These are phyloP conservation scores for Xiphophorus hellerii DNA, from an alignment of 2,113 vertebrate species.

Conservation along the genomic window DNA sequence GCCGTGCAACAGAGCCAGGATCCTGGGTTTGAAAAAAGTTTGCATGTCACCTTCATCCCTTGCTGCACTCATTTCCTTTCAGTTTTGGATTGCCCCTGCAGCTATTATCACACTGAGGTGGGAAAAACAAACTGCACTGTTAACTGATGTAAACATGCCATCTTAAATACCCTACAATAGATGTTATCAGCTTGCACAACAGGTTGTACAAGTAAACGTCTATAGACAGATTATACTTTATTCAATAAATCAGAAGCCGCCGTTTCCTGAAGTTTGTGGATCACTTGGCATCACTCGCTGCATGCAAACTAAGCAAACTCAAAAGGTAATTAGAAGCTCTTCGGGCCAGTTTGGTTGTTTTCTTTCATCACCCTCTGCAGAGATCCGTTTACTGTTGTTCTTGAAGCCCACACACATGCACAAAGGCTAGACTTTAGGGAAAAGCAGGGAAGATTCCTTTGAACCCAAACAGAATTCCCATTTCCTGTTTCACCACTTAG, in stretches of 20 bases:
- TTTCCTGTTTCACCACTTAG: conserved; percentile 21
- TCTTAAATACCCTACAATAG: background rate
- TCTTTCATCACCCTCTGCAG: background rate
- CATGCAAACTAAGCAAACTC: conserved; percentile 16
- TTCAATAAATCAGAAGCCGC: background rate
- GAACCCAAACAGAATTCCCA: conserved; percentile 8
- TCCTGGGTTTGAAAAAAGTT: conserved; percentile 8
- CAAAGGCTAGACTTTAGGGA: conserved; percentile 21
- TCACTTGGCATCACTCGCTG: background rate
- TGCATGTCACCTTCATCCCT: background rate
- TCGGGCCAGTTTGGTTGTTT: background rate
- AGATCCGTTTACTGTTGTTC: conserved; percentile 5
- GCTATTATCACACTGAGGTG: background rate
- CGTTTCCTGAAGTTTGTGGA: background rate
- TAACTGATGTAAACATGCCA: background rate
- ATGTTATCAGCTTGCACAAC: conserved; percentile 2
- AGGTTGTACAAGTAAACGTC: background rate
- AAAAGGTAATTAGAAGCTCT: conserved; percentile 1
- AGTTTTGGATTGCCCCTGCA: background rate
- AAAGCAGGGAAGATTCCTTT: conserved; percentile 42
- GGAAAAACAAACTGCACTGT: background rate
- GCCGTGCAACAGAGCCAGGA: conserved; percentile 26
- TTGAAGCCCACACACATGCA: conserved; percentile 20
- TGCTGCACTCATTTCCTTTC: background rate
- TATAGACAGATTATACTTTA: background rate